Base-by-base conservation (phyloP, 2,797 vertebrate species). In the Catostomus latipinnis region DNA sequence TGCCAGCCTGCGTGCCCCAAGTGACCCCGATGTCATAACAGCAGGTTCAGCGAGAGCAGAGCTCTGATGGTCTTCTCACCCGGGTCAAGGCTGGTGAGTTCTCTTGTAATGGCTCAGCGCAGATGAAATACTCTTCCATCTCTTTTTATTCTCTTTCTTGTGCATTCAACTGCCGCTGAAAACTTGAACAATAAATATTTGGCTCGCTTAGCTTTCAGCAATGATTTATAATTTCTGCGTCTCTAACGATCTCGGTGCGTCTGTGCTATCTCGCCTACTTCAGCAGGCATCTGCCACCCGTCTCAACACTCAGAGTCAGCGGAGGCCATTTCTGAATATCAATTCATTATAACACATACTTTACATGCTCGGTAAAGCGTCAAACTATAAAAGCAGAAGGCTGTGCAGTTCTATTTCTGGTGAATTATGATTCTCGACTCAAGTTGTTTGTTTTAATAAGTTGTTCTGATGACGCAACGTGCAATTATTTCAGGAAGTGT, bases 241-340 rank as follows among this genome's bases (percentile, higher is more conserved):
- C 79, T 81, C 81, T 83, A 76, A 83, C 58, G 68, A 81, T 83
- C 78, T 75, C 14, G 5, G 61, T 62, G 72, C 72, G 71, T 81
- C 82, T 86, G 76, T 82, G 74, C 82, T 76, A 74, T 82, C 76
- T 85, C 72, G 80, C 76, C 76, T 76, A 65, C 82, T 86, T 76
- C 80, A 71, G 74, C 46, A 63, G 84, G 74, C 83, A 87, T 83
- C 86, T 84, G 84, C 83, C 78, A 80, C 69, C 60, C 58, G 82
- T 80, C 83, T 71, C 70, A 11, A 61, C 81, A 81, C 70, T 77
- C 80, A 82, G 74, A 81, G 82, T 78, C 77, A 75, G 78, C 53
- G 43, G 71, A 67, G 83, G 82, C 71, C 56, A 68, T 68, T 84
- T 76, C 49, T 56, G 80, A 81, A 87, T 82, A 86, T 83, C 84